Base-by-base conservation (phyloP, 1,140 invertebrate species). In the Riptortus pedestris region DNA sequence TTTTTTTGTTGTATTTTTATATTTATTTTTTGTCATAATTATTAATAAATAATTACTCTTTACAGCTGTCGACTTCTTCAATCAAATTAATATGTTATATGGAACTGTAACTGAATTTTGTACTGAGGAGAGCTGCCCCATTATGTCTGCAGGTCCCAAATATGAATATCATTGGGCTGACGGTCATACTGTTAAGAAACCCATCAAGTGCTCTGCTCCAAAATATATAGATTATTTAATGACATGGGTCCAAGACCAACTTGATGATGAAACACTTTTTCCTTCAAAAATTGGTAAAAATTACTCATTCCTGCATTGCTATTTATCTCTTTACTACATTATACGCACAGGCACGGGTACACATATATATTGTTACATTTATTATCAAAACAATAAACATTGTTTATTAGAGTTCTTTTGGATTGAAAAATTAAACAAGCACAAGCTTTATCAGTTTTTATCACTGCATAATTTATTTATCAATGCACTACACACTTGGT, bases 151-250 rank as follows among this genome's bases (percentile, higher is more conserved):
- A 29, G 96, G 96, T 31, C 94, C 95, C 61, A 98, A 98, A 76
- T 98, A 99, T 74, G 96, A 99, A 77, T 99, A 99, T 76, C 97
- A 98, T 76, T 99, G 97, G 96, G 96, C 96, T 3, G 96, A 99
- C 79, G 96, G 95, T 14, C 88, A 93, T 70, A 96, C 93, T 2
- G 93, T 98, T 0, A 98, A 98, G 74, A 98, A 98, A 75, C 94
- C 96, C 20, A 98, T 99, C 65, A 98, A 98, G 77, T 99, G 95
- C 80, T 97, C 95, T 45, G 97, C 97, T 57, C 96, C 96, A 20
- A 96, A 97, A 75, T 99, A 99, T 74, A 99, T 99, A 71, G 96
- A 99, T 77, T 99, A 96, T 78, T 80, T 99, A 63, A 98, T 99
- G 95, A 98, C 95, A 11, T 99, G 96, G 95, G 95, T 98, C 38